Conservation (phyloP, 2,888 invertebrate genomes). For the Oscheius sp. region DNA sequence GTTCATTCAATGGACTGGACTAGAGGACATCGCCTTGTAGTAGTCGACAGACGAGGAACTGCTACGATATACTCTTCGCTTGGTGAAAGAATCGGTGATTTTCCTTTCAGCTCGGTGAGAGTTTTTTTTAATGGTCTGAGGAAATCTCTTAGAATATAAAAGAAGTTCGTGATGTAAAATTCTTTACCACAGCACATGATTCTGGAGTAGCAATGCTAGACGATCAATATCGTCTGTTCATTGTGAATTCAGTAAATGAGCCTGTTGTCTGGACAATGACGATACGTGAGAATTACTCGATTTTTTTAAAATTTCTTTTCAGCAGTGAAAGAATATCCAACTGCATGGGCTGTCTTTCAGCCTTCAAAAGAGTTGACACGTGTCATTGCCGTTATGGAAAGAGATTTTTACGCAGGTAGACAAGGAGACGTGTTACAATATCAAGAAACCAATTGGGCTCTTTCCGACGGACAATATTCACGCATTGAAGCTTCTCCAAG, state of each 20-base stretch:
- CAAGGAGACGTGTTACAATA: conserved; percentile 44
- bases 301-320: background rate
- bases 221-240: conserved; percentile 44
- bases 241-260: conserved; percentile 53
- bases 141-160: conserved; percentile 19
- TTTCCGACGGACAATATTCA: conserved; percentile 26
- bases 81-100: conserved; percentile 41
- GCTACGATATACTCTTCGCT: conserved; percentile 39
- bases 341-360: conserved; percentile 50
- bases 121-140: background rate
- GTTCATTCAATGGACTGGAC: conserved; percentile 50
- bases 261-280: conserved; percentile 53
- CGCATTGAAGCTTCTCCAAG: conserved; percentile 11
- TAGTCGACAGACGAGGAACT: conserved; percentile 36
- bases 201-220: conserved; percentile 55
- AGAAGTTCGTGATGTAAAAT: conserved; percentile 15
- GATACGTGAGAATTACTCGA: conserved; percentile 31
- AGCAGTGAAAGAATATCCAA: conserved; percentile 38
- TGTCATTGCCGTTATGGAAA: conserved; percentile 41
- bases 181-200: conserved; percentile 35
- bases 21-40: conserved; percentile 47
- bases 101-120: conserved; percentile 36
- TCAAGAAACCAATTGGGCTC: conserved; percentile 26
- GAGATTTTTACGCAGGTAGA: conserved; percentile 45
- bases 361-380: conserved; percentile 45